Evolutionary conservation across 2,797 vertebrate genomes (phyloP), one percentile per base, ranked within the genome.

Genomic region (Spondyliosoma cantharus): DNA sequence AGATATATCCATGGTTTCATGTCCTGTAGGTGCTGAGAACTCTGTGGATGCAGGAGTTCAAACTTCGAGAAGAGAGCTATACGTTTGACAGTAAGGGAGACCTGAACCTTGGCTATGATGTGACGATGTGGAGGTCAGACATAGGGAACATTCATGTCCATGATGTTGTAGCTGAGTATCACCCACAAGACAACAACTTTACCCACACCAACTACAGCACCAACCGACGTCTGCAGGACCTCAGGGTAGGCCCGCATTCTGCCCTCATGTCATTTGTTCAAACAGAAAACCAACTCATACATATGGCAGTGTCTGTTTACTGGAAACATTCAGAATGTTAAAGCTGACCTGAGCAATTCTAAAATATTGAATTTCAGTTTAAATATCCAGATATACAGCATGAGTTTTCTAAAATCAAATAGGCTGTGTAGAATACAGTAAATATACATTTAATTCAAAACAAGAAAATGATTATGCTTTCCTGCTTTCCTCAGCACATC

Each of bases 31-130:
- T 97, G 37, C 90, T 97, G 72, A 76, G 89, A 71, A 63, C 90
- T 74, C 86, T 97, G 60, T 83, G 93, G 87, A 93, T 74, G 11
- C 69, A 95, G 58, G 81, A 80, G 43, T 90, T 97, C 69, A 85
- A 84, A 32, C 83, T 94, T 2, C 61, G 78, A 53, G 92, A 64
- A 1, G 86, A 90, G 49, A 91, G 71, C 45, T 94, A 96, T 72
- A 90, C 64, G 50, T 97, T 98, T 85, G 94, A 97, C 85, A 62
- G 79, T 8, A 89, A 73, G 0, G 96, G 97, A 59, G 95, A 97
- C 84, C 90, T 97, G 68, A 96, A 94, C 63, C 91, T 91, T 69
- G 95, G 95, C 54, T 98, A 98, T 0, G 93, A 97, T 17, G 81
- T 97, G 27, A 88, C 90, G 0, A 78, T 96, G 73, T 97, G 97